Evolutionary conservation across 2,888 invertebrate genomes (phyloP).

Genomic region (Osmoderma eremita): DNA sequence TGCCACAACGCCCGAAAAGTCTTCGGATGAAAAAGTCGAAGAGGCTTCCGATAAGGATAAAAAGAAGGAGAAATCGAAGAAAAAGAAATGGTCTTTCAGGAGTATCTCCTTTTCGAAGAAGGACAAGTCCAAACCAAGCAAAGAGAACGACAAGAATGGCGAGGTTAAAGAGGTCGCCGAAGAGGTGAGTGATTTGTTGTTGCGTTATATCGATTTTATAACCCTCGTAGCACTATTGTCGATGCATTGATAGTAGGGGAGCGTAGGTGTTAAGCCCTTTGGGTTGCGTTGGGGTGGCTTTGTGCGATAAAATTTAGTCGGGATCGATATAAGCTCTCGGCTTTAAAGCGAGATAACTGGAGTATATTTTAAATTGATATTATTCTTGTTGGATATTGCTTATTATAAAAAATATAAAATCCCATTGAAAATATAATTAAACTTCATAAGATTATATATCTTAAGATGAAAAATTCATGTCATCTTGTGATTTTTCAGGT

Average conservation of each 20-base stretch:
- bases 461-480: too few species aligned
- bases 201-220: constrained; percentile 29
- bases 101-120: constrained; percentile 88
- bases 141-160: constrained; percentile 70
- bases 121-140: constrained; percentile 85
- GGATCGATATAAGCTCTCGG: not conserved
- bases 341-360: not conserved
- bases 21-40: constrained; percentile 53
- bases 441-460: too few species aligned
- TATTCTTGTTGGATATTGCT: too few species aligned
- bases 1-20: constrained; percentile 54
- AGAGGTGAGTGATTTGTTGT: constrained; percentile 67
- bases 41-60: constrained; percentile 57
- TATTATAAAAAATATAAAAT: too few species aligned
- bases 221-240: constrained; percentile 14
- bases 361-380: too few species aligned
- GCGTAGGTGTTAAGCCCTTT: constrained; percentile 10
- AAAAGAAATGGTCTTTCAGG: constrained; percentile 91
- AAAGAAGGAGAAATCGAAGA: constrained; percentile 68
- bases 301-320: constrained; percentile 17
- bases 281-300: constrained; percentile 3
- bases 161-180: constrained; percentile 71
- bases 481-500: too few species aligned
- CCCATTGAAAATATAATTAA: too few species aligned
- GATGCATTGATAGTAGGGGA: constrained; percentile 20